Evolutionary conservation across 1,140 invertebrate genomes (phyloP).

Genomic region (Penaeus vannamei): DNA sequence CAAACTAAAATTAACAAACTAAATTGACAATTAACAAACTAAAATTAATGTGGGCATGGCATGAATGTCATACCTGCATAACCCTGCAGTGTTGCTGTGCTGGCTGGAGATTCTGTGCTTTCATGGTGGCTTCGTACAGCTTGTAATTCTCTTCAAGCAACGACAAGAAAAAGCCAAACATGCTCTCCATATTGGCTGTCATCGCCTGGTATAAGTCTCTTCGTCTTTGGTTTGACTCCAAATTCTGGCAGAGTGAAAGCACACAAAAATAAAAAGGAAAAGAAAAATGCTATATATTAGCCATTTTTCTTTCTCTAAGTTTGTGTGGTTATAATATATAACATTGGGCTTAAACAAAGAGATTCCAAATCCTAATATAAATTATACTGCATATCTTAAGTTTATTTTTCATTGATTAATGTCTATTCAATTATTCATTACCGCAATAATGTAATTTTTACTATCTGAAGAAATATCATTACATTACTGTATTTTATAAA

Average conservation of each 20-base stretch:
- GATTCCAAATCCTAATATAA: too few relatives aligned
- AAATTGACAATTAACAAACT: neutral
- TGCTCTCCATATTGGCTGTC: slow-evolving; percentile 86
- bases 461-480: too few relatives aligned
- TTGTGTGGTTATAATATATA: too few relatives aligned
- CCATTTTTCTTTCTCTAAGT: neutral
- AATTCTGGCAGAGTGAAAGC: slow-evolving; percentile 63
- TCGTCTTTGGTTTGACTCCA: slow-evolving; percentile 78
- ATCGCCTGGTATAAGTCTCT: slow-evolving; percentile 91
- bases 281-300: neutral
- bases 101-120: slow-evolving; percentile 70
- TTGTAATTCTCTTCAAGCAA: slow-evolving; percentile 85
- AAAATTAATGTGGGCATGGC: slow-evolving; percentile 26
- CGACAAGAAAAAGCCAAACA: slow-evolving; percentile 87
- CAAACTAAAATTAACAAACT: neutral
- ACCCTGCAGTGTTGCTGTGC: slow-evolving; percentile 82
- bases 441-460: too few relatives aligned
- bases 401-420: too few relatives aligned
- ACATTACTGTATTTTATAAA: too few relatives aligned
- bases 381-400: too few relatives aligned
- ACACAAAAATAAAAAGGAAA: neutral
- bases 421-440: too few relatives aligned
- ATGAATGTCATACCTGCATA: slow-evolving; percentile 73
- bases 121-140: slow-evolving; percentile 68
- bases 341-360: too few relatives aligned